Evolutionary conservation across 2,888 invertebrate species (phyloP), one percentile per base, ranked within the genome.

Genomic region (Anticlea derivata): DNA sequence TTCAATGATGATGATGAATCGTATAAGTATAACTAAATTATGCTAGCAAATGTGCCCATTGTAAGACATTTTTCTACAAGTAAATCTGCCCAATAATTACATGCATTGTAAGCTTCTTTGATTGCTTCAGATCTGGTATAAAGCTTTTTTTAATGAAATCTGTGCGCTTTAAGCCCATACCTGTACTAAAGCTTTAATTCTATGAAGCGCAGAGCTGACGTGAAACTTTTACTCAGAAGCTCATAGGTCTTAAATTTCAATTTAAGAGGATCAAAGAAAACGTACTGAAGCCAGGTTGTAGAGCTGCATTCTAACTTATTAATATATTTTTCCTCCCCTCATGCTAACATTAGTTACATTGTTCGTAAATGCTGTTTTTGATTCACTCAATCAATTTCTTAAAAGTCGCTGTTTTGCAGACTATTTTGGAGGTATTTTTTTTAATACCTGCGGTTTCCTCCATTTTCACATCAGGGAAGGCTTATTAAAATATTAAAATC

Each of bases 221-320:
- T 50, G 26, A 40, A 48, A 49, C 61, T 68, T 63, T 58, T 64
- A 61, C 57, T 61, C 61, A 57, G 69, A 63, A 66, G 73, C 75
- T 76, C 71, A 70, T 75, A 70, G 70, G 80, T 80, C 76, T 85
- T 81, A 80, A 79, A 83, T 83, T 84, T 81, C 83, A 86, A 86
- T 86, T 86, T 82, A 73, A 80, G 58, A 61, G 82, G 84, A 83
- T 85, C 76, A 80, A 65, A 63, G 61, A 67, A 61, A 68, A 61
- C 61, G 66, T 73, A 71, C 68, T 60, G 65, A 65, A 59, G 67
- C 70, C 68, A 62, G 67, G 69, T 68, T 52, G 58, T 62, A 51
- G 53, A 60, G n/a, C n/a, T n/a, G n/a, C n/a, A n/a, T n/a, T n/a
- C 68, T 76, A 72, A 74, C 77, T 72, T 73, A 74, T 72, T 66